Conservation (phyloP, 2,113 vertebrate genomes). For the Mirounga angustirostris region DNA sequence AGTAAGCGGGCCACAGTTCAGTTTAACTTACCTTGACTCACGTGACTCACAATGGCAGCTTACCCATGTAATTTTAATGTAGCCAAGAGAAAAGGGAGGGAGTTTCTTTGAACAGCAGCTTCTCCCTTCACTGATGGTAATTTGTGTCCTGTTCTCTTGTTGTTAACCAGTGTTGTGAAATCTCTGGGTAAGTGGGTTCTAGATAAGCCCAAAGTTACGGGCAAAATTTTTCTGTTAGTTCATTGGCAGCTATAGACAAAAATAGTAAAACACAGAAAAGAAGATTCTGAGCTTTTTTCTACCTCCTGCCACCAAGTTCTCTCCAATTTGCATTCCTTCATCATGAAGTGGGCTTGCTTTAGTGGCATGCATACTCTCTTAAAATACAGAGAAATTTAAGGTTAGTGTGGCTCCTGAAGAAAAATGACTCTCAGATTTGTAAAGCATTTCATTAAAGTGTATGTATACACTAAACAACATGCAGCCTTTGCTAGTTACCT, state of each 20-base stretch:
- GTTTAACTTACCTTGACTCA: neutral
- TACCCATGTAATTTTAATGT: neutral
- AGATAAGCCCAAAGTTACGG: neutral
- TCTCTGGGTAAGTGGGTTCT: neutral
- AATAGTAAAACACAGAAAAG: neutral
- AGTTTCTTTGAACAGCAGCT: neutral
- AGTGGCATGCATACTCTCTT: neutral
- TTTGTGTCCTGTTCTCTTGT: neutral
- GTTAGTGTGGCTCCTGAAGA: neutral
- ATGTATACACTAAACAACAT: neutral
- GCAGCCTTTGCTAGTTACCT: neutral
- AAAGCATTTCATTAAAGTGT: neutral
- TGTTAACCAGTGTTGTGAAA: neutral
- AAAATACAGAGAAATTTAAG: constrained; percentile 1
- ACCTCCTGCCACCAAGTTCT: neutral
- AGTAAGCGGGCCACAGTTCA: neutral
- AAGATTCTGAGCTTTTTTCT: neutral
- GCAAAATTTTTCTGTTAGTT: neutral
- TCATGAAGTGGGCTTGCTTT: neutral
- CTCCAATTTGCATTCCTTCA: neutral
- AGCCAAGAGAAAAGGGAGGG: neutral
- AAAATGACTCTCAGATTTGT: constrained; percentile 17
- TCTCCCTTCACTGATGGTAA: neutral
- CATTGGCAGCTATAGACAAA: neutral
- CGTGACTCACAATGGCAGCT: neutral